Percentiles rank a stretch among this genome's conserved stretches.
Evolutionary conservation across 2,797 vertebrate genomes (phyloP).

Genomic region (Eptatretus atami): DNA sequence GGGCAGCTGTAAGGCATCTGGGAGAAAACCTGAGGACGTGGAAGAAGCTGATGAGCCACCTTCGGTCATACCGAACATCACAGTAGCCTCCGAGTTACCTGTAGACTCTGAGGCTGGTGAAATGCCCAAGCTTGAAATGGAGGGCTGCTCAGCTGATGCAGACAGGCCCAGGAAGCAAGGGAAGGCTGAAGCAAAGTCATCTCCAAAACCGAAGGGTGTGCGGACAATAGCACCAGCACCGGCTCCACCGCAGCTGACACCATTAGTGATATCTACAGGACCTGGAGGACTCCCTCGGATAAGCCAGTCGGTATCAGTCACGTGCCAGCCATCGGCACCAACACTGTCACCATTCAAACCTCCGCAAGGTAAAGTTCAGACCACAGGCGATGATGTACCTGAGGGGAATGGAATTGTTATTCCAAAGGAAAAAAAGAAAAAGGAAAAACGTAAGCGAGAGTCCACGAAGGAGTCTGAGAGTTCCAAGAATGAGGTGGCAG

Average conservation of each 20-base stretch:
- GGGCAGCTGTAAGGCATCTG: conserved; percentile 47
- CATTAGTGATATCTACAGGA: conserved; percentile 20
- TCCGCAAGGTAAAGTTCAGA: conserved; percentile 80
- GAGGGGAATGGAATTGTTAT: conserved; percentile 41
- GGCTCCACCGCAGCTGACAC: conserved; percentile 66
- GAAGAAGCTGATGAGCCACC: conserved; percentile 56
- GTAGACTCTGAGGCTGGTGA: conserved; percentile 40
- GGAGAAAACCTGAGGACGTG: conserved; percentile 44
- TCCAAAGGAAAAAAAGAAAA: conserved; percentile 71
- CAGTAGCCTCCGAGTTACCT: conserved; percentile 50
- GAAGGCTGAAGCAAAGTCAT: conserved; percentile 51
- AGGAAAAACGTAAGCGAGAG: conserved; percentile 67
- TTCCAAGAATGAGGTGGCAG: conserved; percentile 32
- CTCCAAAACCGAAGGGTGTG: conserved; percentile 57
- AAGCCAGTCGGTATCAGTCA: no score
- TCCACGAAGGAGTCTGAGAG: conserved; percentile 40
- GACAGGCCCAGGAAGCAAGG: conserved; percentile 46
- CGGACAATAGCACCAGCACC: conserved; percentile 57
- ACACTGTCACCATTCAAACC: conserved; percentile 55
- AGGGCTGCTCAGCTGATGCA: conserved; percentile 61
- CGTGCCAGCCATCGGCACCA: conserved; percentile 19
- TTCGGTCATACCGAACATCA: conserved; percentile 63
- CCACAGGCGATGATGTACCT: conserved; percentile 50
- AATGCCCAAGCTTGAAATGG: conserved; percentile 89
- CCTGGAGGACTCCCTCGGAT: background rate